Evolutionary conservation across 2,113 vertebrate genomes (phyloP).

Genomic region (Grammomys dolichurus): DNA sequence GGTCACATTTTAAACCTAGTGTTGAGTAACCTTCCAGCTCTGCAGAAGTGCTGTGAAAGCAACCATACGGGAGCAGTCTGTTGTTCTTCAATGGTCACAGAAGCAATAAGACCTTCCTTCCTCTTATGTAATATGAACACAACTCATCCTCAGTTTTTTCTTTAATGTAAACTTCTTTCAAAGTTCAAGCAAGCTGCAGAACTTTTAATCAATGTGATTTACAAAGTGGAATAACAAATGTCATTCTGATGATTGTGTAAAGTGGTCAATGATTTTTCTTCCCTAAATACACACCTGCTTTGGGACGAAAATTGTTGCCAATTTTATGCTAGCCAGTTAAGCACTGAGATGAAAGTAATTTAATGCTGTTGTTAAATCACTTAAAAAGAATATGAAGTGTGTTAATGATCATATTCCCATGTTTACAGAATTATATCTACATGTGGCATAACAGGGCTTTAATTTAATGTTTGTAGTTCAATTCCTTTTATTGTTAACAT

Average conservation of each 20-base stretch:
- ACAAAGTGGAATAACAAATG: conserved; percentile 50
- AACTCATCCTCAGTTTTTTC: conserved; percentile 20
- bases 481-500: conserved; percentile 29
- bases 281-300: neutral
- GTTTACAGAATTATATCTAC: conserved; percentile 11
- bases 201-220: conserved; percentile 44
- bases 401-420: conserved; percentile 19
- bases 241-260: neutral
- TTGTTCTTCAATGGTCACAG: neutral
- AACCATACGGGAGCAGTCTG: neutral
- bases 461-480: neutral
- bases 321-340: conserved; percentile 52
- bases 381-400: neutral
- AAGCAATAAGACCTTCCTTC: conserved; percentile 33
- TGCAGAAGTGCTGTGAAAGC: conserved; percentile 7
- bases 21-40: neutral
- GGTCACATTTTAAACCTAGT: neutral
- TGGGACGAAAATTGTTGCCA: neutral
- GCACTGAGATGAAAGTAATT: conserved; percentile 41
- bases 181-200: neutral
- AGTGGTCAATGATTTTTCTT: neutral
- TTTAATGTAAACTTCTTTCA: conserved; percentile 51
- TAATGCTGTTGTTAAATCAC: neutral
- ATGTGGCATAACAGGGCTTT: neutral
- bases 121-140: neutral